These are phyloP conservation scores for Ailurus styani DNA, from an alignment of 2,113 vertebrate species.

Conservation along the genomic window DNA sequence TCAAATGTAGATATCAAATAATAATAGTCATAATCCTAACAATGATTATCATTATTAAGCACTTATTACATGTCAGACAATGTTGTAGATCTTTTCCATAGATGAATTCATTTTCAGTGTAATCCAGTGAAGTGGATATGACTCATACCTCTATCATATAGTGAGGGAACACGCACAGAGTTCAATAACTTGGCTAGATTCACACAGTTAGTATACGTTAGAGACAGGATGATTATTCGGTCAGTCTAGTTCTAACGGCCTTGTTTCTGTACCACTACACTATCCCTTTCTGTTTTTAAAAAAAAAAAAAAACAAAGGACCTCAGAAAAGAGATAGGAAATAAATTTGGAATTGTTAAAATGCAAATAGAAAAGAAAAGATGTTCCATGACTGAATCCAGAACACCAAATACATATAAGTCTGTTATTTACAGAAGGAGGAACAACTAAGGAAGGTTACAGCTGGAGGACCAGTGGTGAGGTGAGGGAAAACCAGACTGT, in stretches of 20 bases:
- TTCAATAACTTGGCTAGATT: too few species aligned
- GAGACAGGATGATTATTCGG: not conserved
- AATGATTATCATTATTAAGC: not conserved
- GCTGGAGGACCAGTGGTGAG: not conserved
- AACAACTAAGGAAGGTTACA: not conserved
- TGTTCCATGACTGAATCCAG: not conserved
- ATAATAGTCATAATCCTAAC: not conserved
- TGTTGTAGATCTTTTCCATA: not conserved
- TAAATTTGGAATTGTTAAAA: not conserved
- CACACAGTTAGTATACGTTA: too few species aligned
- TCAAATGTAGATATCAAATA: not conserved
- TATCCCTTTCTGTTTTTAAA: not conserved
- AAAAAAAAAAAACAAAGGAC: not conserved
- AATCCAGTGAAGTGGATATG: not conserved
- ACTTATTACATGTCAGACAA: not conserved
- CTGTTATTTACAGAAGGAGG: not conserved
- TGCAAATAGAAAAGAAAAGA: not conserved
- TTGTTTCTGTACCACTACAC: not conserved
- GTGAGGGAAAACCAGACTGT: not conserved
- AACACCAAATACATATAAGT: not conserved
- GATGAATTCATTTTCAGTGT: not conserved
- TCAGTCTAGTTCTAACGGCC: not conserved
- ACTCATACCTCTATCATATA: not conserved
- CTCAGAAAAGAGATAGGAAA: not conserved
- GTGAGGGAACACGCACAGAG: fast-evolving